Conservation (phyloP, 2,113 vertebrate species). For the Peromyscus californicus region DNA sequence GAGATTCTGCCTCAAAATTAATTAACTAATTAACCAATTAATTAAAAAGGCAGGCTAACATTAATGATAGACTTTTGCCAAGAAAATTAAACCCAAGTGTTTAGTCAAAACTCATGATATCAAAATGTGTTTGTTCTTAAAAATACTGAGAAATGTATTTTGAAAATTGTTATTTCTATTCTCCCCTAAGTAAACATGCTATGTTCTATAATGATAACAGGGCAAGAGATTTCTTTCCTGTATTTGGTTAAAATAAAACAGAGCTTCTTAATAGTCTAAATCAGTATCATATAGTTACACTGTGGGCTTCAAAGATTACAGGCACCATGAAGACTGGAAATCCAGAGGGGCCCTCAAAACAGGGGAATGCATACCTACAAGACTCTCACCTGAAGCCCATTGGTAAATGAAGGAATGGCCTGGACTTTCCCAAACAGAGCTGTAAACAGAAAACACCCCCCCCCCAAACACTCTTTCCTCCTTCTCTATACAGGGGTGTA, state of each 20-base stretch:
- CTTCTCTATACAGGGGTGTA: background rate
- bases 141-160: background rate
- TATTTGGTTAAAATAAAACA: background rate
- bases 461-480: background rate
- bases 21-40: background rate
- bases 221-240: background rate
- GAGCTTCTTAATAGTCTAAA: background rate
- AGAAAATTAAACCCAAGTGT: background rate
- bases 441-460: background rate
- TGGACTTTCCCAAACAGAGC: background rate
- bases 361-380: background rate
- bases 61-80: background rate
- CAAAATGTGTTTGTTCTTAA: background rate
- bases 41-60: background rate
- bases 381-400: background rate
- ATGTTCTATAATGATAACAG: background rate
- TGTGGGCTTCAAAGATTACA: background rate
- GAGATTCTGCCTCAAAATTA: background rate
- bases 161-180: background rate
- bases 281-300: background rate
- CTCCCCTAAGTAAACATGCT: background rate
- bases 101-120: background rate
- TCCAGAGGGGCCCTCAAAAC: background rate
- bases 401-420: background rate
- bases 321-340: background rate